Percentiles rank a stretch among this genome's conserved stretches.
Conservation (phyloP, 2,113 vertebrate species). For the Archilochus colubris region DNA sequence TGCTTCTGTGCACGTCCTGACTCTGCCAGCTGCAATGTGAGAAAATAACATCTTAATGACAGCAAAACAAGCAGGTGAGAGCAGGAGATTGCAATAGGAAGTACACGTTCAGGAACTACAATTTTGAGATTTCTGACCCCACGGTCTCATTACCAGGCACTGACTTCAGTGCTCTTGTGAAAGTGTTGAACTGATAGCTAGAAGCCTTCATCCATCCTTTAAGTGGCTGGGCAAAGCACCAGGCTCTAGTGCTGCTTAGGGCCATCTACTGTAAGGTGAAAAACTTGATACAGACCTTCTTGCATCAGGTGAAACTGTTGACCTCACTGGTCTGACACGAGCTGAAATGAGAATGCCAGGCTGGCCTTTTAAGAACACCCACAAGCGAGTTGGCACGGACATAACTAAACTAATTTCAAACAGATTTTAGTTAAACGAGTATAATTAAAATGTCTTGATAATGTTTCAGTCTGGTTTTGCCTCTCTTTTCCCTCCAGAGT, state of each 20-base stretch:
- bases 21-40: background rate
- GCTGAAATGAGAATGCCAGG: background rate
- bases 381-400: slow-evolving; percentile 11
- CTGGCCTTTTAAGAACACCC: background rate
- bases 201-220: background rate
- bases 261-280: background rate
- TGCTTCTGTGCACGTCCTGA: background rate
- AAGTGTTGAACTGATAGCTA: background rate
- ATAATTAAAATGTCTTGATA: slow-evolving; percentile 8
- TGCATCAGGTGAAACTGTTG: background rate
- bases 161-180: background rate
- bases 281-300: background rate
- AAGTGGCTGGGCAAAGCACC: background rate
- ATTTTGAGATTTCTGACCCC: background rate
- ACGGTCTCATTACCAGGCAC: background rate
- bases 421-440: slow-evolving; percentile 35
- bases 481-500: background rate
- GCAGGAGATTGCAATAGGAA: background rate
- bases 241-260: background rate
- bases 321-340: background rate
- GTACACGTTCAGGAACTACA: accelerated
- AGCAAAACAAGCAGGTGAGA: background rate
- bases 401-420: slow-evolving; percentile 31
- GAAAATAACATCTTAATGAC: background rate
- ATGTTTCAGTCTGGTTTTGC: background rate